phyloP scores from a whole-genome alignment of 1,140 invertebrate genomes.

The Bombus waltoni region DNA sequence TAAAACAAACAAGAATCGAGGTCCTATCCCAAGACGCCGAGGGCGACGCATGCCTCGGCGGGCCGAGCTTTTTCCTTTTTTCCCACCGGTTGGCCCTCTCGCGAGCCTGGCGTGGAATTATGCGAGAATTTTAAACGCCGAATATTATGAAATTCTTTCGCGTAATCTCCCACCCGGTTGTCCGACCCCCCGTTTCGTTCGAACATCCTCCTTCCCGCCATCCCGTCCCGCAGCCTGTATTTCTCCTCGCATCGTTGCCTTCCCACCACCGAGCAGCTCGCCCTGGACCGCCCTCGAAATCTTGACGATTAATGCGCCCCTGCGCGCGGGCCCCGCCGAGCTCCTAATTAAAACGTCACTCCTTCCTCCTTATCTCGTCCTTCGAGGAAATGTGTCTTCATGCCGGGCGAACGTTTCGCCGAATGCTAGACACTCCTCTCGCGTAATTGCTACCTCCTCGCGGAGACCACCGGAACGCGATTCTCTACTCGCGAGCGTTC shows the following conservation, averaged over 20 bases:
- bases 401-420: slow-evolving; percentile 15
- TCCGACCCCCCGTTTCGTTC: slow-evolving; percentile 39
- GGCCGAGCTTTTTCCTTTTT: slow-evolving; percentile 39
- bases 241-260: neutral
- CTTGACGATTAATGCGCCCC: slow-evolving; percentile 72
- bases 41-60: slow-evolving; percentile 75
- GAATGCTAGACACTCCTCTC: slow-evolving; percentile 29
- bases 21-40: slow-evolving; percentile 80
- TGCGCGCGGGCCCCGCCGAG: slow-evolving; percentile 46
- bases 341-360: slow-evolving; percentile 68
- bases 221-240: neutral
- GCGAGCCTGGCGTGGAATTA: slow-evolving; percentile 70
- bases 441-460: slow-evolving; percentile 34
- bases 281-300: slow-evolving; percentile 63
- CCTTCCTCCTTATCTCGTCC: slow-evolving; percentile 45
- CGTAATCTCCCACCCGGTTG: slow-evolving; percentile 67
- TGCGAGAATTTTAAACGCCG: slow-evolving; percentile 80
- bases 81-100: slow-evolving; percentile 28
- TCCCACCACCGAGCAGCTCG: neutral
- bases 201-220: neutral
- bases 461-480: neutral
- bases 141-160: slow-evolving; percentile 80
- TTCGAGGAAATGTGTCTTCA: slow-evolving; percentile 56
- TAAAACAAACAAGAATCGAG: slow-evolving; percentile 79
- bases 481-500: neutral